phyloP scores from a whole-genome alignment of 2,113 vertebrate genomes.

The Callorhinus ursinus region DNA sequence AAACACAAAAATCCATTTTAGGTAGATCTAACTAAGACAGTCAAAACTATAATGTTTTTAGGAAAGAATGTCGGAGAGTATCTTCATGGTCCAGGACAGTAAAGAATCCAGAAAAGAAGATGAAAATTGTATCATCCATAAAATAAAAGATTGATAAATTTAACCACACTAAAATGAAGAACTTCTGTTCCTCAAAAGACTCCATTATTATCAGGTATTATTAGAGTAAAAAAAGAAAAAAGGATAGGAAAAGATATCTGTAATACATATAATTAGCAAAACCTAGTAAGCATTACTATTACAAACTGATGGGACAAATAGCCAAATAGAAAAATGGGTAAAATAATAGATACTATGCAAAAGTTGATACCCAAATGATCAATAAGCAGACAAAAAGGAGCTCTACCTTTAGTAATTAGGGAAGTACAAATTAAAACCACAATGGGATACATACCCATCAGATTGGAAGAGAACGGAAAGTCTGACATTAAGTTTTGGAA shows the following conservation, averaged over 20 bases:
- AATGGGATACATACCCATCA: background rate
- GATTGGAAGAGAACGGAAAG: background rate
- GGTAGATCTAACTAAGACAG: background rate
- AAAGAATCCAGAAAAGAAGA: conserved; percentile 1
- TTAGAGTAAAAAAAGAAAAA: background rate
- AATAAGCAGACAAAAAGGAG: background rate
- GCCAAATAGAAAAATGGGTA: background rate
- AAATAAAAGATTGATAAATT: background rate
- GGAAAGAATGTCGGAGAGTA: background rate
- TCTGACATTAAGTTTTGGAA: background rate
- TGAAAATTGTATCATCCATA: background rate
- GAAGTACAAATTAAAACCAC: background rate
- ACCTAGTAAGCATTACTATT: background rate
- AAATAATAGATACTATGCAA: background rate
- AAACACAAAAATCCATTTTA: background rate
- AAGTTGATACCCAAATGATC: background rate
- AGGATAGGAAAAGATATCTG: background rate
- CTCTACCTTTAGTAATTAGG: background rate
- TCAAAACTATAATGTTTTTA: background rate
- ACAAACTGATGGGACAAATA: background rate
- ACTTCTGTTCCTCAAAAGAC: background rate
- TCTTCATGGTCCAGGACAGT: background rate
- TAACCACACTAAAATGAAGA: background rate
- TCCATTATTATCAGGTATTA: background rate
- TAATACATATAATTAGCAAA: background rate